A percentile compares a stretch with the other conserved stretches of the same genome.
Evolutionary conservation across 2,113 vertebrate genomes (phyloP).

Genomic region (Zosterops hypoxanthus): DNA sequence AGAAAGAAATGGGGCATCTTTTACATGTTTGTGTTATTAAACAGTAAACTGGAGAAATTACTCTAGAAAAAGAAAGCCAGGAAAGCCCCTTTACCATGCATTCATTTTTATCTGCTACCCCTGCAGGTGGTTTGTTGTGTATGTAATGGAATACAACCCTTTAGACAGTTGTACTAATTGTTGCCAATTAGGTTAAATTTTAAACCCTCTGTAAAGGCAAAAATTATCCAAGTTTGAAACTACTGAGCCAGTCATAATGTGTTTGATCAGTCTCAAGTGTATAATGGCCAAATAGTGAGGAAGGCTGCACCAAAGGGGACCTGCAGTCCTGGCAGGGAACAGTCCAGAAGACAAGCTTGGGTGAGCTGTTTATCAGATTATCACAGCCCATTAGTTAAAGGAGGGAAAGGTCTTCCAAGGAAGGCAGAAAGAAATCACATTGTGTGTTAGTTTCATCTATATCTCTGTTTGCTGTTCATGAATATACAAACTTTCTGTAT

Average conservation of each 20-base stretch:
- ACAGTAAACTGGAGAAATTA: background rate
- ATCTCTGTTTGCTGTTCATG: background rate
- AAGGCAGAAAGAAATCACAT: background rate
- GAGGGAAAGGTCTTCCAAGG: background rate
- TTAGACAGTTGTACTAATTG: background rate
- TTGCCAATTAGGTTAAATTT: background rate
- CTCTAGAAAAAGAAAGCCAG: background rate
- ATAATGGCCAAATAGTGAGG: background rate
- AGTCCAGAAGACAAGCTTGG: background rate
- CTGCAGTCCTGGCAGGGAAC: background rate
- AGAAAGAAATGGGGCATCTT: background rate
- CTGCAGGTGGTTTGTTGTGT: background rate
- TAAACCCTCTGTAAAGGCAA: background rate
- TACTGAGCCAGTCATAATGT: background rate
- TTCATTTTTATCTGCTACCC: background rate
- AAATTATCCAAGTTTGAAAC: background rate
- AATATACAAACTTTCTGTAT: background rate
- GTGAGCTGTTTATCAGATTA: background rate
- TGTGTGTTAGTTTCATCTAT: background rate
- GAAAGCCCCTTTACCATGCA: rapidly evolving
- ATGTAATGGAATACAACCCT: background rate
- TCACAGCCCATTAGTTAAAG: background rate
- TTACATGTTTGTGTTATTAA: background rate
- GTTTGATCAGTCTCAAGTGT: background rate
- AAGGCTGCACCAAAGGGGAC: background rate